Evolutionary conservation across 2,113 vertebrate species (phyloP).

Genomic region (Myocastor coypus): DNA sequence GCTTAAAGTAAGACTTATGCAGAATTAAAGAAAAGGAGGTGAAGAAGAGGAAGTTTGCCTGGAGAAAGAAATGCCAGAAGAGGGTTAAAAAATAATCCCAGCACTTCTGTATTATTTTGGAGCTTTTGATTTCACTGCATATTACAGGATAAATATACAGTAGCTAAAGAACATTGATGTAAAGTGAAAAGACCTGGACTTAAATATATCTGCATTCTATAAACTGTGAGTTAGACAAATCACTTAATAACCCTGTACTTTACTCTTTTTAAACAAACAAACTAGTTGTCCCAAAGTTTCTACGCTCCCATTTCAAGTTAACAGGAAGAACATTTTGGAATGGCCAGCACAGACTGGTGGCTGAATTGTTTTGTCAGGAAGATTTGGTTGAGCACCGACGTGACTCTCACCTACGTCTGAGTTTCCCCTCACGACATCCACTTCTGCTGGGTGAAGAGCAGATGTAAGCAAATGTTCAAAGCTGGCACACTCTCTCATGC

Average conservation of each 20-base stretch:
- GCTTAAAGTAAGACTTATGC: not conserved
- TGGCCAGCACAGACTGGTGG: not conserved
- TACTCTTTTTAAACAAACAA: conserved; percentile 26
- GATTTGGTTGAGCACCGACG: not conserved
- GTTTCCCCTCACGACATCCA: not conserved
- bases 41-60: not conserved
- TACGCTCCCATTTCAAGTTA: not conserved
- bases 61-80: not conserved
- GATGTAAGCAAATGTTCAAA: not conserved
- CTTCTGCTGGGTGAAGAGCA: not conserved
- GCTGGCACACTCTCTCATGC: not conserved
- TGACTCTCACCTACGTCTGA: not conserved
- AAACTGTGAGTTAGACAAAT: not conserved
- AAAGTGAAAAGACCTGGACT: not conserved
- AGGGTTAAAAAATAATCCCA: not conserved
- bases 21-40: not conserved
- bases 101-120: not conserved
- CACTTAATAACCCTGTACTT: not conserved
- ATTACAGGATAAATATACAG: not conserved
- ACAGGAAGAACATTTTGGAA: not conserved
- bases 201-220: not conserved
- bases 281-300: not conserved
- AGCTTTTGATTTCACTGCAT: not conserved
- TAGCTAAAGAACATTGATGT: not conserved
- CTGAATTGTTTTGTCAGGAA: conserved; percentile 18